Evolutionary conservation across 2,113 vertebrate species (phyloP).

Genomic region (Podarcis muralis): DNA sequence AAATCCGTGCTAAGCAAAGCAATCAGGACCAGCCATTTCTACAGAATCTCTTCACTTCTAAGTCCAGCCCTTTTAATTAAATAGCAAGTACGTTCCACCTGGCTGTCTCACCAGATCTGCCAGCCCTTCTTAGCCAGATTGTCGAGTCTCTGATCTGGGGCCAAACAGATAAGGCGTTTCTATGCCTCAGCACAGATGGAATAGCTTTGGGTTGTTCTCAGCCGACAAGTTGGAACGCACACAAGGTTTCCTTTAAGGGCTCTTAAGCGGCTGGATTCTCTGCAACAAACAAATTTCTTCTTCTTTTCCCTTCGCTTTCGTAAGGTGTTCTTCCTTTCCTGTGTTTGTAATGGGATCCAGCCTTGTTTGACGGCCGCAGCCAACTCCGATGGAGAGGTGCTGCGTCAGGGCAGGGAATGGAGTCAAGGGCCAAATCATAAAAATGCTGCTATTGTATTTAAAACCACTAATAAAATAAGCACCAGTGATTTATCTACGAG

Average conservation of each 20-base stretch:
- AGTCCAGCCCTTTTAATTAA: neutral
- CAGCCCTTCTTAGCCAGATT: neutral
- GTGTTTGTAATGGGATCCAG: constrained; percentile 6
- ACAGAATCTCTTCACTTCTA: neutral
- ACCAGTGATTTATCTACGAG: neutral
- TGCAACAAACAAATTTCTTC: neutral
- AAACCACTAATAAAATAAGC: constrained; percentile 36
- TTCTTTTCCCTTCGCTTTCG: neutral
- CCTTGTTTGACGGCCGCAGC: neutral
- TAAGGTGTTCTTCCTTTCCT: neutral
- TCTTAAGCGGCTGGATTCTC: neutral
- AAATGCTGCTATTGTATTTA: constrained; percentile 13
- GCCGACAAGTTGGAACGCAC: neutral
- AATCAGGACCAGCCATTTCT: too few species aligned
- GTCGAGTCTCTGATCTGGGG: neutral
- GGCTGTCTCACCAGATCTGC: neutral
- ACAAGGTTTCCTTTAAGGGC: neutral
- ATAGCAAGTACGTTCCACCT: neutral
- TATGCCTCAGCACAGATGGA: neutral
- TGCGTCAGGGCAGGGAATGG: neutral
- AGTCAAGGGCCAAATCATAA: neutral
- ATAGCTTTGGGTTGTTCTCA: neutral
- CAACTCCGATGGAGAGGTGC: neutral
- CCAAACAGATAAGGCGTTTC: neutral
- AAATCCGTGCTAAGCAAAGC: too few species aligned